These are phyloP conservation scores for Pangasianodon hypophthalmus DNA, from an alignment of 2,113 vertebrate species.

Conservation along the genomic window DNA sequence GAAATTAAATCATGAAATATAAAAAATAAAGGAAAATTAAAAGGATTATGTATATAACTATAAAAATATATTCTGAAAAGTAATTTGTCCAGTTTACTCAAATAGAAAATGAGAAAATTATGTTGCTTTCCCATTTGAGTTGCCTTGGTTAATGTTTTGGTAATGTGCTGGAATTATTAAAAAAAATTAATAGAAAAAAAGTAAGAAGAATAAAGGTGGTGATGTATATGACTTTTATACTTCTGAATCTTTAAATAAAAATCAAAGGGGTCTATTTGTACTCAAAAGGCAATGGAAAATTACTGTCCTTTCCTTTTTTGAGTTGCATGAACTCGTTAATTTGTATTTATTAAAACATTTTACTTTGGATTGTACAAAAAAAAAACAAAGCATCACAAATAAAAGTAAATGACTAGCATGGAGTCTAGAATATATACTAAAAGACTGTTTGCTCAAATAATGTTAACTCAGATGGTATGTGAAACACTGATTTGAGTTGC, in stretches of 20 bases:
- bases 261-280: neutral
- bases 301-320: neutral
- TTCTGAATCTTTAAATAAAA: neutral
- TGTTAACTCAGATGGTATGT: neutral
- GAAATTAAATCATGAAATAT: neutral
- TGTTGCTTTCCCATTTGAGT: neutral
- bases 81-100: neutral
- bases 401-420: neutral
- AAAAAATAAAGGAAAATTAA: neutral
- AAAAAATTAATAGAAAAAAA: neutral
- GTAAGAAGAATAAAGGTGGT: neutral
- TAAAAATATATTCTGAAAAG: neutral
- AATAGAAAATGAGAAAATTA: neutral
- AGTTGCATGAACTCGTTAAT: neutral
- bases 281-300: neutral
- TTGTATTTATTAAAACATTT: neutral
- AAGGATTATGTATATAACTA: neutral
- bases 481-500: neutral
- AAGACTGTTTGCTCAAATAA: neutral
- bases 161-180: neutral
- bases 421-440: neutral
- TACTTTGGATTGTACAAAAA: neutral
- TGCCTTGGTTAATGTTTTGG: neutral
- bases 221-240: neutral
- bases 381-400: neutral